Percentiles rank a stretch among this genome's conserved stretches.
Evolutionary conservation across 2,888 invertebrate species (phyloP).

Genomic region (Acrobeloides nanus): DNA sequence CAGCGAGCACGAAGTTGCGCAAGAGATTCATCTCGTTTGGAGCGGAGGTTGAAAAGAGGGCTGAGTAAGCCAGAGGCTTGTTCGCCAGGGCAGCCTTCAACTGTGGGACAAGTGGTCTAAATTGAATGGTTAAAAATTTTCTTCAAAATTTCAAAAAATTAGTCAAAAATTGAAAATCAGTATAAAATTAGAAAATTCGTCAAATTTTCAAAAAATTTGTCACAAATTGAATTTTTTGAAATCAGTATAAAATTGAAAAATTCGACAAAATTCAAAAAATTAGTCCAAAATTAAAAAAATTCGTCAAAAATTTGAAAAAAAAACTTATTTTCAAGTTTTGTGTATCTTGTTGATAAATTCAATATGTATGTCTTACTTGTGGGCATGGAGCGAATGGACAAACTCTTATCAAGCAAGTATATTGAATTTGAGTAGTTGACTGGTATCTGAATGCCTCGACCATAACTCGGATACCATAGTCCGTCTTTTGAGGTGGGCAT

Average conservation of each 20-base stretch:
- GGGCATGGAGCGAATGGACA: conserved; percentile 51
- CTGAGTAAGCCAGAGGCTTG: conserved; percentile 27
- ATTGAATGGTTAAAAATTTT: too few relatives aligned
- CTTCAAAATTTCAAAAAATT: not conserved
- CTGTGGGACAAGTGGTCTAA: conserved; percentile 38
- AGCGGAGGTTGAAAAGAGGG: conserved; percentile 19
- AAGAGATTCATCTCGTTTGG: conserved; percentile 21
- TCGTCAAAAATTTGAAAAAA: too few relatives aligned
- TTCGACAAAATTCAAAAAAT: too few relatives aligned
- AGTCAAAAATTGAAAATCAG: conserved; percentile 1
- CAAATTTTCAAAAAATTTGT: too few relatives aligned
- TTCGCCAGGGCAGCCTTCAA: conserved; percentile 47
- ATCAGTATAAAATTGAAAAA: not conserved
- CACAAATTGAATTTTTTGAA: conserved; percentile 4
- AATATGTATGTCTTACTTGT: conserved; percentile 15
- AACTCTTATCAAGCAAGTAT: conserved; percentile 50
- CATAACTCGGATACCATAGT: conserved; percentile 50
- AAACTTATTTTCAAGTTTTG: not conserved
- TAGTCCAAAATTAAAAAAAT: too few relatives aligned
- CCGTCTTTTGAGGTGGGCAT: conserved; percentile 48
- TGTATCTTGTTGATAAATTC: not conserved
- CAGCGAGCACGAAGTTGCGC: conserved; percentile 35
- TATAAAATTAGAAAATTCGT: not conserved
- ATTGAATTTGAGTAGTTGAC: conserved; percentile 52
- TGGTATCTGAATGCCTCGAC: conserved; percentile 54